Evolutionary conservation across 2,113 vertebrate species (phyloP).

Genomic region (Caloenas nicobarica): DNA sequence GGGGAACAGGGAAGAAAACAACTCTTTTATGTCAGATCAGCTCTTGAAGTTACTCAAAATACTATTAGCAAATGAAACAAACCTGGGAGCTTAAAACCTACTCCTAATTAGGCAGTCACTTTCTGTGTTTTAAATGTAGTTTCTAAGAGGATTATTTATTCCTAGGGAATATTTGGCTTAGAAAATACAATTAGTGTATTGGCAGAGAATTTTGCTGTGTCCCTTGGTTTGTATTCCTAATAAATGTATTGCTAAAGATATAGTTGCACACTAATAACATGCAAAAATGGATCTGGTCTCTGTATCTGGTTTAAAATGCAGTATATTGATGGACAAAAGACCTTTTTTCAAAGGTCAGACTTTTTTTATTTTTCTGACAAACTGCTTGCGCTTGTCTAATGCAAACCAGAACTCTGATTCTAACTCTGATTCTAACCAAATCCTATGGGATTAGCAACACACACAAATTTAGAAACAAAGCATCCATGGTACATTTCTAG

Average conservation of each 20-base stretch:
- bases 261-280: background rate
- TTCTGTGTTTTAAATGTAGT: background rate
- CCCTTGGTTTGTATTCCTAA: background rate
- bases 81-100: background rate
- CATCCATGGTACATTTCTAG: no score
- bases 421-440: background rate
- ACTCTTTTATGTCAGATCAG: background rate
- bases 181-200: background rate
- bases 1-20: background rate
- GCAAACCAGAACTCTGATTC: background rate
- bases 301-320: background rate
- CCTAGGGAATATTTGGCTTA: background rate
- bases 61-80: constrained; percentile 17
- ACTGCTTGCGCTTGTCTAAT: background rate
- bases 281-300: background rate
- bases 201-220: background rate
- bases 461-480: background rate
- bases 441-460: background rate
- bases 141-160: background rate
- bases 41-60: constrained; percentile 24
- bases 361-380: background rate
- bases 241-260: background rate
- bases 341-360: no score
- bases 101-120: background rate
- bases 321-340: background rate